These are phyloP conservation scores for Manis pentadactyla DNA, from an alignment of 2,797 vertebrate species.

Conservation along the genomic window DNA sequence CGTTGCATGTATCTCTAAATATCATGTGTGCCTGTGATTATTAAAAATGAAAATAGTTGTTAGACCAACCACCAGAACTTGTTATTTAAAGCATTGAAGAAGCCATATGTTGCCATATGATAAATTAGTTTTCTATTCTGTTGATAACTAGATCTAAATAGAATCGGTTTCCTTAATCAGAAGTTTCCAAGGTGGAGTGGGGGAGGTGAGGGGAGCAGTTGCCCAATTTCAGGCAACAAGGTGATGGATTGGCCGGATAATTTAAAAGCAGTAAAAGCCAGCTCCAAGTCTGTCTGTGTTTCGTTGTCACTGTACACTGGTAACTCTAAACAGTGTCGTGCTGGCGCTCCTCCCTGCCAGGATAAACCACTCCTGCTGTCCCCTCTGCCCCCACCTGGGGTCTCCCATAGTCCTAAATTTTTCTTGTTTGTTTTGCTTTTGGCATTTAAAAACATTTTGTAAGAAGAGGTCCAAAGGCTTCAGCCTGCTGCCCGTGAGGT, in stretches of 20 bases:
- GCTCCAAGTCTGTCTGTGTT: not conserved
- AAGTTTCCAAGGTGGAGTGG: not conserved
- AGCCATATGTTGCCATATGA: not conserved
- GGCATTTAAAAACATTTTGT: not conserved
- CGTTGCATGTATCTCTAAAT: constrained; percentile 2
- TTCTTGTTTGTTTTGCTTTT: not conserved
- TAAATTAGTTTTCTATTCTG: constrained; percentile 49
- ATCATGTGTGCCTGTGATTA: not conserved
- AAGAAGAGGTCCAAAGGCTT: not conserved
- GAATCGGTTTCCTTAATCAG: constrained; percentile 31
- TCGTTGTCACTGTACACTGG: not conserved
- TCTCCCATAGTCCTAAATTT: not conserved
- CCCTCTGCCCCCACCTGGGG: not conserved
- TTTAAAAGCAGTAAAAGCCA: not conserved
- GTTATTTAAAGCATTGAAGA: constrained; percentile 9
- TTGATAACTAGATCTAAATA: constrained; percentile 44
- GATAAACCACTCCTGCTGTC: not conserved
- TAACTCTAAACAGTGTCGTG: not conserved
- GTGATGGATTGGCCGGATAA: not conserved
- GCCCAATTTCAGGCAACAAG: not conserved
- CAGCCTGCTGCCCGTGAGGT: not conserved
- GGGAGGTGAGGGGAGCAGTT: not conserved
- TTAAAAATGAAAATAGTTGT: constrained; percentile 15
- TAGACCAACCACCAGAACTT: not conserved
- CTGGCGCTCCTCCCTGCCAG: not conserved